phyloP scores from a whole-genome alignment of 2,888 invertebrate genomes.

The Oegoconia quadripuncta region DNA sequence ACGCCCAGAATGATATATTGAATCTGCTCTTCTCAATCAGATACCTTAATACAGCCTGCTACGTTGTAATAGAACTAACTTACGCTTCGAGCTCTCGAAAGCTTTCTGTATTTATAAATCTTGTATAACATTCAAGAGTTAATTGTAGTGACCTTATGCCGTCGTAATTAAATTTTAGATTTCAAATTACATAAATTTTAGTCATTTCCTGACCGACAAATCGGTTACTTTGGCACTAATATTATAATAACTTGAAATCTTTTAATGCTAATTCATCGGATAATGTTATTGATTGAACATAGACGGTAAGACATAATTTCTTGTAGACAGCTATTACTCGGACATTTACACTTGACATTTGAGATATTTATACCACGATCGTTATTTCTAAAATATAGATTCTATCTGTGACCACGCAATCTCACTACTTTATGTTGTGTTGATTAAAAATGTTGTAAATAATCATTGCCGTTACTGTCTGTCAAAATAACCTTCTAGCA shows the following conservation, averaged over 20 bases:
- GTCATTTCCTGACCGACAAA: neutral
- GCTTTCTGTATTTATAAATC: neutral
- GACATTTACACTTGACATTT: constrained; percentile 46
- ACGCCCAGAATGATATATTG: constrained; percentile 76
- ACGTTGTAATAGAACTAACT: constrained; percentile 43
- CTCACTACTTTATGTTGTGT: constrained; percentile 21
- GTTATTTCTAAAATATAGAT: constrained; percentile 32
- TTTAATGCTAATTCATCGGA: neutral
- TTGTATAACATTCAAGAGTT: neutral
- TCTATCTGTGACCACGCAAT: constrained; percentile 26
- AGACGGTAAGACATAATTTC: constrained; percentile 27
- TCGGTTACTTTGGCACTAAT: too few species aligned
- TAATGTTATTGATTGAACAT: constrained; percentile 38
- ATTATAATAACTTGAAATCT: too few species aligned
- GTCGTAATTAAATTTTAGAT: neutral
- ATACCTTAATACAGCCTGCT: constrained; percentile 67
- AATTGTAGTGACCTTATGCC: neutral
- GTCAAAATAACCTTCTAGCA: neutral
- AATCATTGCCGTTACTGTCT: constrained; percentile 9
- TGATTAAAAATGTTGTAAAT: constrained; percentile 13
- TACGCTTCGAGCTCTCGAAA: neutral
- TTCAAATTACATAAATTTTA: neutral
- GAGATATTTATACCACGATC: constrained; percentile 34
- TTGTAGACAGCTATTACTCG: constrained; percentile 31
- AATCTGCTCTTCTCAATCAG: constrained; percentile 71